Base-by-base conservation (phyloP, 2,888 invertebrate genomes). In the Keiferia lycopersicella region DNA sequence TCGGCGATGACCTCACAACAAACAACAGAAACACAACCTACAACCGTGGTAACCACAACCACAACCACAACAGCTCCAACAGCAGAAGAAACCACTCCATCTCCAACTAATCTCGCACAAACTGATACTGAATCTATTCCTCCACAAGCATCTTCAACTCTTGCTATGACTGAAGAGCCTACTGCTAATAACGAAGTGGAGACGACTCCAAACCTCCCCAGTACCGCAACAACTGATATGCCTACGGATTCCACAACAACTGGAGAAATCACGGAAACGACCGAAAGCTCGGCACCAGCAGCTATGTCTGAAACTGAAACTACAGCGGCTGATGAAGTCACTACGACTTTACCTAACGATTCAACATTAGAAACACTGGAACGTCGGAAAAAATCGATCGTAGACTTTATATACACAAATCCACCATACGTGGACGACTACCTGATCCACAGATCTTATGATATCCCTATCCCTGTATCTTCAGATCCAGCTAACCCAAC, bases 351-450 rank as follows among this genome's bases (percentile, higher is more conserved):
- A 26, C 61, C 63, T 30, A 78, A 69, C 62, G 78, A 74, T 58
- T 75, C 84, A 4, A 73, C 76, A 1, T 68, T 87, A 72, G 88
- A 88, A 76, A 88, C 85, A 0, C 77, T 88, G 2, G 76, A 85
- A 67, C 76, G 91, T 62, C 80, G 81, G 56, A 92, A 91, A 67
- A 90, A 83, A 72, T 91, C 92, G 0, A 78, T 89, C 30, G 84
- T 86, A 7, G 88, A 91, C 71, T 92, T 89, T 62, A 79, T 90
- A 68, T 89, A 82, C 61, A 87, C 84, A 22, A 84, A 83, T 71
- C 88, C 87, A 2, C 85, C 88, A 0, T 87, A 87, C 66, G 70
- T 83, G 30, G 83, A 89, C 20, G 89, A 89, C 68, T 86, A 85
- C 66, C 73, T 82, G 39, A 75, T 84, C 61, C 88, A 88, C 70